These are phyloP conservation scores for Phacellophora camtschatica DNA, from an alignment of 30 jellyfish, hydroid and myxozoan species.

Conservation along the genomic window DNA sequence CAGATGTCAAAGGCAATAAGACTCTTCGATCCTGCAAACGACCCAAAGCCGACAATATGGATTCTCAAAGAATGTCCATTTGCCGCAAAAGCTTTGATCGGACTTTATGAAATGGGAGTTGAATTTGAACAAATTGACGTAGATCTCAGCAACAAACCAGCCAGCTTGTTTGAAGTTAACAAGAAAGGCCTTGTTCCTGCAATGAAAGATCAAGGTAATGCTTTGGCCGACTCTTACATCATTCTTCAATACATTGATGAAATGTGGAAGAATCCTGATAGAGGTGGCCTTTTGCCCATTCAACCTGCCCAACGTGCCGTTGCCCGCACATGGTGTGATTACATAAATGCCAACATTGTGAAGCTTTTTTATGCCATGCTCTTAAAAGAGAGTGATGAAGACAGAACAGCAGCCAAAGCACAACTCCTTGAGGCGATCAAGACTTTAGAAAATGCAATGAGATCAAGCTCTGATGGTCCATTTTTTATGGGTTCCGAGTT, in stretches of 20 bases:
- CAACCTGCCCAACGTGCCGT: slow-evolving; percentile 43
- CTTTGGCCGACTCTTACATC: slow-evolving; percentile 44
- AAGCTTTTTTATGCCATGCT: slow-evolving; percentile 18
- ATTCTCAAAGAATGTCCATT: slow-evolving; percentile 66
- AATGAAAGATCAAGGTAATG: slow-evolving; percentile 54
- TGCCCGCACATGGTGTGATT: slow-evolving; percentile 59
- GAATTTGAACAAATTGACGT: slow-evolving; percentile 47
- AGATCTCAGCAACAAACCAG: slow-evolving; percentile 52
- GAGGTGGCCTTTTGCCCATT: slow-evolving; percentile 23
- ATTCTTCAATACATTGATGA: slow-evolving; percentile 65
- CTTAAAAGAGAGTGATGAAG: slow-evolving; percentile 18
- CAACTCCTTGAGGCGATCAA: slow-evolving; percentile 7
- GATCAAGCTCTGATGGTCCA: slow-evolving; percentile 41
- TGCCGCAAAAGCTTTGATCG: slow-evolving; percentile 59
- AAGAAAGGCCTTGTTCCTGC: slow-evolving; percentile 72
- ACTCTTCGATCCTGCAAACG: slow-evolving; percentile 1
- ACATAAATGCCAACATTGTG: slow-evolving; percentile 3
- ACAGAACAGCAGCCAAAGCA: slow-evolving; percentile 12
- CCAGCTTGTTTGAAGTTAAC: slow-evolving; percentile 62
- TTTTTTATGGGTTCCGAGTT: slow-evolving; percentile 53
- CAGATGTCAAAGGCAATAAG: slow-evolving; percentile 9
- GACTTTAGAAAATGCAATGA: slow-evolving; percentile 31
- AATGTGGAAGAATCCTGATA: slow-evolving; percentile 46
- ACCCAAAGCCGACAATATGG: slow-evolving; percentile 38
- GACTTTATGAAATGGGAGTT: slow-evolving; percentile 40